These are phyloP conservation scores for Mimumesa dahlbomi DNA, from an alignment of 2,888 invertebrate genomes.

Conservation along the genomic window DNA sequence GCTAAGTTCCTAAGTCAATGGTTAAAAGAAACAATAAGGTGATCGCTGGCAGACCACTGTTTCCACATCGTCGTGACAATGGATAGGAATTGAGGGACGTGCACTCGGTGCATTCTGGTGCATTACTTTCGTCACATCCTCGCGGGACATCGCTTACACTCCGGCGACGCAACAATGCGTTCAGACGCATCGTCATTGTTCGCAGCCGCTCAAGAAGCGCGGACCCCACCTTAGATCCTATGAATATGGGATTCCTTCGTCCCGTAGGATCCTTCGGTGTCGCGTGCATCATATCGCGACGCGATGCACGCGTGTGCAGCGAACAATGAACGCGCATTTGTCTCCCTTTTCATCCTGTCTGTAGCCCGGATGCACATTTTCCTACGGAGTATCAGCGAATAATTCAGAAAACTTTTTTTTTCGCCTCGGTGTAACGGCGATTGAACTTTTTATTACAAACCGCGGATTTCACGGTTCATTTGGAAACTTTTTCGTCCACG, in stretches of 20 bases:
- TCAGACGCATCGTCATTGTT: conserved; percentile 69
- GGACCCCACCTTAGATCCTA: conserved; percentile 65
- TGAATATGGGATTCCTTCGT: conserved; percentile 65
- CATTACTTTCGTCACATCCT: conserved; percentile 67
- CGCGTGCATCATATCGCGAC: conserved; percentile 9
- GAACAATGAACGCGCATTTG: conserved; percentile 10
- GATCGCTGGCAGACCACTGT: conserved; percentile 24
- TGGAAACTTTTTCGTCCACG: no score
- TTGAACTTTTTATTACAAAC: no score
- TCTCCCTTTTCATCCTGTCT: no score
- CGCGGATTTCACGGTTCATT: no score
- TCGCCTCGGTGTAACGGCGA: no score
- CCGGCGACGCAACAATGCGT: conserved; percentile 65
- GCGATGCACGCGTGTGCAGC: not conserved
- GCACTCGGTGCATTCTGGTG: conserved; percentile 53
- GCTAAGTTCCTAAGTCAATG: no score
- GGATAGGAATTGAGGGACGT: conserved; percentile 51
- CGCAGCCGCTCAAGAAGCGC: conserved; percentile 68
- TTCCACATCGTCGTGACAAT: conserved; percentile 51
- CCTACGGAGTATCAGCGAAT: no score
- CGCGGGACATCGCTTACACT: conserved; percentile 59
- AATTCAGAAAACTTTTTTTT: no score
- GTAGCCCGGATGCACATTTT: no score
- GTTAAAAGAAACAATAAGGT: no score
- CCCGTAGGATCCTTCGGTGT: conserved; percentile 47